Conservation (phyloP, 2,797 vertebrate species). For the Danio jaintianensis region DNA sequence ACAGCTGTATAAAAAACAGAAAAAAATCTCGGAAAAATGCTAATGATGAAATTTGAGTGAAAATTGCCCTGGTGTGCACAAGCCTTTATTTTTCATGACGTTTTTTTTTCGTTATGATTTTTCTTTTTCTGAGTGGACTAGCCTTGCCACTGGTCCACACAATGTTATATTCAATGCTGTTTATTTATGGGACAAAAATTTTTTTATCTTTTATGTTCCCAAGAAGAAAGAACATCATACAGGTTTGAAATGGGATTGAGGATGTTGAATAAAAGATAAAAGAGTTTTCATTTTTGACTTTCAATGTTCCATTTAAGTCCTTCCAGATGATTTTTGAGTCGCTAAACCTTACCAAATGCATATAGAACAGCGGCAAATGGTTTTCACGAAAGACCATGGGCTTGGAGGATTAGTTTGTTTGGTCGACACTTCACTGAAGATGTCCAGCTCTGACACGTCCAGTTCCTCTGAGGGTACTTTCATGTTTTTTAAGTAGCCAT, state of each 20-base stretch:
- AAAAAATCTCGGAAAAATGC: too few relatives aligned
- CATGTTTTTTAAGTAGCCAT: conserved; percentile 63
- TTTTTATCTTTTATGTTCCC: background rate
- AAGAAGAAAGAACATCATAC: background rate
- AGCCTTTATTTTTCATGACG: too few relatives aligned
- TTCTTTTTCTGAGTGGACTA: too few relatives aligned
- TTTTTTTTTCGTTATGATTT: too few relatives aligned
- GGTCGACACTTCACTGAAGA: conserved; percentile 47
- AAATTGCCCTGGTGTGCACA: too few relatives aligned
- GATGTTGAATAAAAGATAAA: background rate
- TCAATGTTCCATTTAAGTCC: background rate
- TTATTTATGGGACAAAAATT: too few relatives aligned
- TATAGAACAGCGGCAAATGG: background rate
- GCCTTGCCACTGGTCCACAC: too few relatives aligned
- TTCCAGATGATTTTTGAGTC: background rate
- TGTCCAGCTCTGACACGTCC: conserved; percentile 53
- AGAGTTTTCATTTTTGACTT: background rate
- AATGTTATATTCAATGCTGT: too few relatives aligned
- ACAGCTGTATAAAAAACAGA: too few relatives aligned
- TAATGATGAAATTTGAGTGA: too few relatives aligned
- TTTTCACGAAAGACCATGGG: conserved; percentile 10
- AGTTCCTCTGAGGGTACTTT: conserved; percentile 48
- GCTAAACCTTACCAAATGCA: conserved; percentile 5
- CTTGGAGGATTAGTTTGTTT: conserved; percentile 34
- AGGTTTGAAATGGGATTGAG: background rate